Evolutionary conservation across 2,797 vertebrate genomes (phyloP).

Genomic region (Melanotaenia pygmaea): DNA sequence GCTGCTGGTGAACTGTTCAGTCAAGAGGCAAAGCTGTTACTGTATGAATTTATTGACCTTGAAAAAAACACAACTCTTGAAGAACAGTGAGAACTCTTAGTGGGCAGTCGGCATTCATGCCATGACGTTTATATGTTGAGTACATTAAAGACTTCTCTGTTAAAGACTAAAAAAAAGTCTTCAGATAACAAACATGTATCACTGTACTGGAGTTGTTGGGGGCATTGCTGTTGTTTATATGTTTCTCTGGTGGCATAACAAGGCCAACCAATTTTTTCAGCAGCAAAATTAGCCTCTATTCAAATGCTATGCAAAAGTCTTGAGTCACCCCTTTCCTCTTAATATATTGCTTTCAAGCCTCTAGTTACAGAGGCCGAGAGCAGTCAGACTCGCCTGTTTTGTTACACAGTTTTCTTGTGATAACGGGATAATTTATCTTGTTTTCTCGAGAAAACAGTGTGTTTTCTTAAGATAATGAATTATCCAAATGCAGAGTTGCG

Average conservation of each 20-base stretch:
- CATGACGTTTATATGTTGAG: not conserved
- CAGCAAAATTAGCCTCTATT: not conserved
- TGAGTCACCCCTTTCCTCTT: not conserved
- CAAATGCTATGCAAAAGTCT: not conserved
- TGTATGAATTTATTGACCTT: slow-evolving; percentile 14
- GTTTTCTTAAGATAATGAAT: too few species aligned
- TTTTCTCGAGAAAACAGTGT: too few species aligned
- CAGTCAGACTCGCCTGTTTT: too few species aligned
- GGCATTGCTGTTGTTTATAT: not conserved
- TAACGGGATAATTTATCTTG: too few species aligned
- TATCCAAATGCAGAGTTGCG: too few species aligned
- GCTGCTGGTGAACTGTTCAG: not conserved
- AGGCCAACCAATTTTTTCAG: not conserved
- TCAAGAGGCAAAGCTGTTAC: not conserved
- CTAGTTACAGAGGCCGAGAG: too few species aligned
- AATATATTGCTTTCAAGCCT: not conserved
- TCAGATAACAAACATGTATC: too few species aligned
- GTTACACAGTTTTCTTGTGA: too few species aligned
- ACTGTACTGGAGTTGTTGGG: not conserved
- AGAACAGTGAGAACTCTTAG: not conserved
- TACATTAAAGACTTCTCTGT: not conserved
- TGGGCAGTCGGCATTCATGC: not conserved
- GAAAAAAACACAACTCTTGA: not conserved
- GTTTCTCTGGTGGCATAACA: not conserved
- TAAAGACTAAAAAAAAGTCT: not conserved